Percentiles rank a stretch among this genome's conserved stretches.
Evolutionary conservation across 2,888 invertebrate genomes (phyloP).

Genomic region (Ferrisia virgata): DNA sequence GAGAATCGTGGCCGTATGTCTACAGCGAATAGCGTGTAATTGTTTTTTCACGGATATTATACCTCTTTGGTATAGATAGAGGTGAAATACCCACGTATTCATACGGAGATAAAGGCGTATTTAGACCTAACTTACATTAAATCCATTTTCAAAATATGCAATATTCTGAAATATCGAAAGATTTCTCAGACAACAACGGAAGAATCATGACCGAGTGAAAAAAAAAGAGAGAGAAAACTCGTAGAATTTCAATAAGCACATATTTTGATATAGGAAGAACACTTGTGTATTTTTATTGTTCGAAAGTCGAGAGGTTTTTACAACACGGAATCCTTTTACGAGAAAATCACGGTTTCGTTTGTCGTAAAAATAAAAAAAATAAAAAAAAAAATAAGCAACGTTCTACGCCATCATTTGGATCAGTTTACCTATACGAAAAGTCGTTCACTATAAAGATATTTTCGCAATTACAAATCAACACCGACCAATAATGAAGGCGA

Average conservation of each 20-base stretch:
- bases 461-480: slow-evolving; percentile 14
- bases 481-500: background rate
- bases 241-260: slow-evolving; percentile 5
- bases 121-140: too few relatives aligned
- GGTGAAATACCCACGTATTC: background rate
- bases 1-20: background rate
- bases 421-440: background rate
- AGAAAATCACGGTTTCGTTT: slow-evolving; percentile 14
- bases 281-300: background rate
- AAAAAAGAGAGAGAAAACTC: background rate
- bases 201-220: background rate
- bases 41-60: background rate
- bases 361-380: slow-evolving; percentile 1
- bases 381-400: background rate
- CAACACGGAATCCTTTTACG: background rate
- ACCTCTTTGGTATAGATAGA: background rate
- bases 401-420: background rate
- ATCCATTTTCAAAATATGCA: background rate
- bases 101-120: too few relatives aligned
- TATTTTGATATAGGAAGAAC: background rate
- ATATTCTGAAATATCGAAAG: background rate
- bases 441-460: background rate
- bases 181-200: background rate
- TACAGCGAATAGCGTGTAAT: background rate
- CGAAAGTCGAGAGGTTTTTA: background rate